Percentiles rank a stretch among this genome's conserved stretches.
phyloP scores from a whole-genome alignment of 1,140 invertebrate genomes.

The Papilio xuthus region DNA sequence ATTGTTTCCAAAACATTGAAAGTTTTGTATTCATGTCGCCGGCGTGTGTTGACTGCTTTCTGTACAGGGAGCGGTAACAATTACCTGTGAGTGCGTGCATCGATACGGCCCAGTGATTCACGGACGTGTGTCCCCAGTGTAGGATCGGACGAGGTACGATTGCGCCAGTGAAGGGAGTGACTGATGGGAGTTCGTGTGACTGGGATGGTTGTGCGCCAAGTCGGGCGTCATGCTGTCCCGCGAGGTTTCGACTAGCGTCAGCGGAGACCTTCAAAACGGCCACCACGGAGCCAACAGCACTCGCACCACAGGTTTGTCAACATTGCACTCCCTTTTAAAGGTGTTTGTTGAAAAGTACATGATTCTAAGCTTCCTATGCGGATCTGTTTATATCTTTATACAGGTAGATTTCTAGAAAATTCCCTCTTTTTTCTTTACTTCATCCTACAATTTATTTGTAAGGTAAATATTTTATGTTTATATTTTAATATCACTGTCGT shows the following conservation, averaged over 20 bases:
- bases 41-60: constrained; percentile 59
- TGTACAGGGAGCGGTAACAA: constrained; percentile 65
- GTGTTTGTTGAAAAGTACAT: not conserved
- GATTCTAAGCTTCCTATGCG: not conserved
- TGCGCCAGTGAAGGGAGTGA: constrained; percentile 59
- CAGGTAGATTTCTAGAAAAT: not conserved
- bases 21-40: constrained; percentile 61
- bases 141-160: constrained; percentile 52
- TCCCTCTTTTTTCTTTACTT: not conserved
- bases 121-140: constrained; percentile 65
- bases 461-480: not conserved
- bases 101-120: constrained; percentile 67
- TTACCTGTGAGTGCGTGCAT: constrained; percentile 67
- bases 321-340: not conserved
- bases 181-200: constrained; percentile 69
- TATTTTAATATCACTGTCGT: not conserved
- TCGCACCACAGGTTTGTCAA: constrained; percentile 65
- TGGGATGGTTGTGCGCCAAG: constrained; percentile 49
- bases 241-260: constrained; percentile 64
- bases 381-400: not conserved
- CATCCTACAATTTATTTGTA: not conserved
- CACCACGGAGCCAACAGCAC: constrained; percentile 64
- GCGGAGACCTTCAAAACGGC: constrained; percentile 70
- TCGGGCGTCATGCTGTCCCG: constrained; percentile 69
- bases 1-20: constrained; percentile 71